Conservation (phyloP, 2,888 invertebrate genomes). For the Ecliptopera silaceata region DNA sequence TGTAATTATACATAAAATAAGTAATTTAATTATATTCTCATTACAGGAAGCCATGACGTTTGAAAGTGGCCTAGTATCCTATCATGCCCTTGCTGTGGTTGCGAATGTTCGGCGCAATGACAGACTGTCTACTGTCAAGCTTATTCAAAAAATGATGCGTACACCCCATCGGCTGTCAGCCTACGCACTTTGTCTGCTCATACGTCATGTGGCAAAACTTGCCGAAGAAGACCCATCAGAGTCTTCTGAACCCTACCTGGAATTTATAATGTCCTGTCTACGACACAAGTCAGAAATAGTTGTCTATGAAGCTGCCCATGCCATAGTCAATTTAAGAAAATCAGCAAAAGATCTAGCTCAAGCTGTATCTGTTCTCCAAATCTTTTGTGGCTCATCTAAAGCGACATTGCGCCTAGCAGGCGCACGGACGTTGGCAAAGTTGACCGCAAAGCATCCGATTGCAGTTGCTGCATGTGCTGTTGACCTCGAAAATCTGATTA, state of each 20-base stretch:
- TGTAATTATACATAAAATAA: too few species aligned
- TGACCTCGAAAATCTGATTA: constrained; percentile 98
- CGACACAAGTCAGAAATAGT: constrained; percentile 99
- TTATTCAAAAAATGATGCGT: constrained; percentile 93
- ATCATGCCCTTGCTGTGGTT: constrained; percentile 97
- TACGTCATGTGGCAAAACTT: constrained; percentile 96
- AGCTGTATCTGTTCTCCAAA: constrained; percentile 98
- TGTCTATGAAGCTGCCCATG: constrained; percentile 99
- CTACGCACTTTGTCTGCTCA: constrained; percentile 97
- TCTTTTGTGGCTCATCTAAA: constrained; percentile 98
- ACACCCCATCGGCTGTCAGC: constrained; percentile 89
- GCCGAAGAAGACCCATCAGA: constrained; percentile 93
- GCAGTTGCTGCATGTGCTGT: constrained; percentile 99
- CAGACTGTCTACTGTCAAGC: constrained; percentile 96
- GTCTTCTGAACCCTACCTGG: constrained; percentile 89
- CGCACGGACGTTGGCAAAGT: constrained; percentile 97
- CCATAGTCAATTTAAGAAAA: constrained; percentile 95
- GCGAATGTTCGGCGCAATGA: constrained; percentile 97
- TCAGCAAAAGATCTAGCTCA: constrained; percentile 94
- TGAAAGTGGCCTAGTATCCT: constrained; percentile 93
- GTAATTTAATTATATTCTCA: constrained; percentile 52
- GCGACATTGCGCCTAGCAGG: constrained; percentile 98
- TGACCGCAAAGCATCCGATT: constrained; percentile 97
- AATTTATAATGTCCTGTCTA: constrained; percentile 96
- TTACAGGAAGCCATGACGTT: constrained; percentile 75